Evolutionary conservation across 2,113 vertebrate species (phyloP), one percentile per base, ranked within the genome.

Genomic region (Thamnophis sirtalis): DNA sequence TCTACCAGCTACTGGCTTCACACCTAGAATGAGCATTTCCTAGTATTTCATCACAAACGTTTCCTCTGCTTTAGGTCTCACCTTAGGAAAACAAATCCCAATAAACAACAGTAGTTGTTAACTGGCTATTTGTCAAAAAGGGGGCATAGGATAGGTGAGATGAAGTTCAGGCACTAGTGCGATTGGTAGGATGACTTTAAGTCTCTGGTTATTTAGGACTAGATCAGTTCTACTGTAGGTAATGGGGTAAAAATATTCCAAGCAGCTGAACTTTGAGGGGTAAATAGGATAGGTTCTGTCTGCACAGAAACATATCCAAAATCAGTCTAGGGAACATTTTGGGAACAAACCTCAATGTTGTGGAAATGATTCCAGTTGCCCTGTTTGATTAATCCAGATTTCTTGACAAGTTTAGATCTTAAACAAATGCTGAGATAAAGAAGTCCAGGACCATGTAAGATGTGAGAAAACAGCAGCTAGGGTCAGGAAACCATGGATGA

Each of bases 201-300:
- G 51, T 17, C 28, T 54, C 21, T 87, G 11, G 2, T 53, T 86
- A 63, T 91, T 91, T 92, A 68, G 90, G 89, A 89, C 21, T 89
- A 90, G 50, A 9, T 93, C 0, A 33, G 49, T 95, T 94, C 91
- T 92, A 60, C 24, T 24, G 56, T 58, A 94, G 89, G 93, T 94
- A 94, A 91, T 93, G 55, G 56, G 91, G 80, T 92, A 2, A 89
- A 90, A 87, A 5, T 54, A 56, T n/a, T 73, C 60, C 5, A 84
- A 93, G 89, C 54, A 86, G 93, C 89, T 58, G 87, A 10, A 11
- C 38, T 68, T 84, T 5, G 1, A 55, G 26, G 33, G 56, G 19
- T 89, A 89, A 43, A 48, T 0, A 0, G 84, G 13, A 88, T 87
- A 9, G 43, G 48, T 0, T 17, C 88, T 55, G 10, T 0, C 0